Evolutionary conservation across 2,113 vertebrate species (phyloP).

Genomic region (Microcebus tavaratra): DNA sequence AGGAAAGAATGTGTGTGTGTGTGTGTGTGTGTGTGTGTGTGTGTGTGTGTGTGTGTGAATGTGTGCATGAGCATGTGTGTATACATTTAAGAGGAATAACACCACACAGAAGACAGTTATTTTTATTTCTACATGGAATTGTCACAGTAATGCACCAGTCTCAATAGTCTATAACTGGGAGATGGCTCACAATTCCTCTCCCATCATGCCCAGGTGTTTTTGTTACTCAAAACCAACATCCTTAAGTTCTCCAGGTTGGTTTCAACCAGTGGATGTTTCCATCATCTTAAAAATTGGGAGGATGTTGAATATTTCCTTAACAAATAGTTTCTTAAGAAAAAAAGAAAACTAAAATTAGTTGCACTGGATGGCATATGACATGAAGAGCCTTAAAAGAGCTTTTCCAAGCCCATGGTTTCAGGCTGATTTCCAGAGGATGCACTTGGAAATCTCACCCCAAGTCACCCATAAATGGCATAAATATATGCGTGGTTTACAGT

Average conservation of each 20-base stretch:
- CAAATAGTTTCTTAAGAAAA: neutral
- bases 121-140: neutral
- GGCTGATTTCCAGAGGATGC: neutral
- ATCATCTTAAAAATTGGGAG: neutral
- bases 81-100: neutral
- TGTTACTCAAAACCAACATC: neutral
- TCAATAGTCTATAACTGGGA: neutral
- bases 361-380: neutral
- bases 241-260: neutral
- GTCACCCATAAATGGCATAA: neutral
- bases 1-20: neutral
- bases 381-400: neutral
- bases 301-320: neutral
- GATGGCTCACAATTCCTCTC: neutral
- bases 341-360: neutral
- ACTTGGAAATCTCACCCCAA: neutral
- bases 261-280: constrained; percentile 11
- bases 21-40: neutral
- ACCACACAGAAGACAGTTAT: neutral
- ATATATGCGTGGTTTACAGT: neutral
- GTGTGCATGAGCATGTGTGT: neutral
- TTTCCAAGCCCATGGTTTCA: neutral
- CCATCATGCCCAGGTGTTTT: neutral
- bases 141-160: neutral
- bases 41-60: too few relatives aligned